Conservation (phyloP, 2,797 vertebrate species). For the Artibeus jamaicensis region DNA sequence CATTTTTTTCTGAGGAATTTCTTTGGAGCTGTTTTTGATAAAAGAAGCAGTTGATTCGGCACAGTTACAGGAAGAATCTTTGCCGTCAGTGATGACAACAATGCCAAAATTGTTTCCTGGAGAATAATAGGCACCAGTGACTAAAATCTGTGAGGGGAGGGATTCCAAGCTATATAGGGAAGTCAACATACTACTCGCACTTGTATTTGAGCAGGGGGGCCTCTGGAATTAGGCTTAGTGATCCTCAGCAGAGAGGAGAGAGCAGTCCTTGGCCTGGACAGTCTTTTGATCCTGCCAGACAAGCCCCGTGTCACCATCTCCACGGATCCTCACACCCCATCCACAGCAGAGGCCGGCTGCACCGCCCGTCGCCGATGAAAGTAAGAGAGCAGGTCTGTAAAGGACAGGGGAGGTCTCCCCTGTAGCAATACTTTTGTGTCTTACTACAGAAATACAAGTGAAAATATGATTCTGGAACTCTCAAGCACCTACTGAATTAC, state of each 20-base stretch:
- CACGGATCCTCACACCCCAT: background rate
- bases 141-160: background rate
- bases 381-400: background rate
- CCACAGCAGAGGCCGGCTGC: background rate
- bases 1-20: slow-evolving; percentile 15
- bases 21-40: background rate
- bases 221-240: background rate
- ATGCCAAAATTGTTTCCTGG: background rate
- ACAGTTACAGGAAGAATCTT: background rate
- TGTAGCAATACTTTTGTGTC: background rate
- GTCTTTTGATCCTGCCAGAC: background rate
- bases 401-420: background rate
- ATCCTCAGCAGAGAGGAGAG: background rate
- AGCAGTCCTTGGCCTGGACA: background rate
- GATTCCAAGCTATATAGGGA: background rate
- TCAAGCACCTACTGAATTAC: background rate
- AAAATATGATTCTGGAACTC: slow-evolving; percentile 24
- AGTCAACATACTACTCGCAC: background rate
- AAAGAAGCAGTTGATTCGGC: background rate
- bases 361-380: background rate
- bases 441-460: background rate
- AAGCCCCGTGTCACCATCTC: background rate
- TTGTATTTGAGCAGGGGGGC: background rate
- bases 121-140: background rate
- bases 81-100: background rate